These are phyloP conservation scores for Cephalopholis sonnerati DNA, from an alignment of 2,113 vertebrate genomes.

Conservation along the genomic window DNA sequence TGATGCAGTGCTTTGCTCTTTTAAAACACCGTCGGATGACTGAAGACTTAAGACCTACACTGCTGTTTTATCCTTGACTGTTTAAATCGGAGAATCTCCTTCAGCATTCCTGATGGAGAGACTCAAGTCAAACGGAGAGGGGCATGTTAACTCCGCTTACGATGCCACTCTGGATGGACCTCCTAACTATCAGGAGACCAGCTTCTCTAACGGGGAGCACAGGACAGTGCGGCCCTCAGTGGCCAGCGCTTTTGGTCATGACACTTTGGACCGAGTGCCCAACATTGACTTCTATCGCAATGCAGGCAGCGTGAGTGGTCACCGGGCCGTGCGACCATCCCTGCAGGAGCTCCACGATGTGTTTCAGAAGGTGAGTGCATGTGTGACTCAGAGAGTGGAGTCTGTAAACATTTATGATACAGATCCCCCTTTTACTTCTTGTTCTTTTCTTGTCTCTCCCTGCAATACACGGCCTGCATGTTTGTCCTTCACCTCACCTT, in stretches of 20 bases:
- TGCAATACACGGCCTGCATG: neutral
- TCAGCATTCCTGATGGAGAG: conserved; percentile 75
- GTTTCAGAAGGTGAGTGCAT: conserved; percentile 92
- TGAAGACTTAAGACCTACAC: conserved; percentile 30
- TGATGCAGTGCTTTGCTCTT: conserved; percentile 14
- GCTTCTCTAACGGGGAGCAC: conserved; percentile 81
- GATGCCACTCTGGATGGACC: conserved; percentile 85
- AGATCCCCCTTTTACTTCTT: neutral
- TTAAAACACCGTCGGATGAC: conserved; percentile 49
- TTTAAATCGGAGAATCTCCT: conserved; percentile 51
- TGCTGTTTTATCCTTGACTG: conserved; percentile 31
- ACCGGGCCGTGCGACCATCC: conserved; percentile 90
- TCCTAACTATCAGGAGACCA: conserved; percentile 90
- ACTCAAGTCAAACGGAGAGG: conserved; percentile 58
- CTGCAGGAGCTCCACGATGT: conserved; percentile 96
- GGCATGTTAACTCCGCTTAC: conserved; percentile 72
- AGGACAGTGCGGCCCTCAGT: conserved; percentile 86
- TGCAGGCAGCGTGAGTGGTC: conserved; percentile 93
- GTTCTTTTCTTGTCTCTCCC: neutral
- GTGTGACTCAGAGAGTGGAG: neutral
- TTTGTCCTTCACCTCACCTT: conserved; percentile 32
- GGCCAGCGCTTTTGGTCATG: conserved; percentile 93
- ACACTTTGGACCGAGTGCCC: conserved; percentile 94
- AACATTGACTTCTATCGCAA: conserved; percentile 97
- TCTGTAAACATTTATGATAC: neutral